Evolutionary conservation across 2,888 invertebrate species (phyloP), one percentile per base, ranked within the genome.

Genomic region (Xestia c-nigrum): DNA sequence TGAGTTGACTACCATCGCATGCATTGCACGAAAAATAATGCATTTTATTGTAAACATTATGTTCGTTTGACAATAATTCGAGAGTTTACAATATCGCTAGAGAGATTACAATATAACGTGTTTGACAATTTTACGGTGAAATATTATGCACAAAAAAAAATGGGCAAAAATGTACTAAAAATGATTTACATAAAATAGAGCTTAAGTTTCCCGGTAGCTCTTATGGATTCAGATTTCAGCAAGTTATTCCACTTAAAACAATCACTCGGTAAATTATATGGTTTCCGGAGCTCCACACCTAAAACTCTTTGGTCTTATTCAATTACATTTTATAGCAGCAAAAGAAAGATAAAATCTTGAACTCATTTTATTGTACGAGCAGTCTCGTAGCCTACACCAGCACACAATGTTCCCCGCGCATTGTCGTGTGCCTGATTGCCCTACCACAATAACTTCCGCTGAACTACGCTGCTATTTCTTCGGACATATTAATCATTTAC

Each of bases 401-500:
- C 57, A 52, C 31, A 66, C 61, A 63, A 47, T 47, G 31, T n/a
- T 21, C 24, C 14, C 55, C 50, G 59, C 24, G 16, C 31, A 21
- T 21, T 47, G 52, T 63, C 57, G 70, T 47, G 71, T n/a, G 80
- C 63, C 80, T 71, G 82, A 71, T 72, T 75, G 67, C 24, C 10
- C 10, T 1, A 40, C 46, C 75, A 66, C 69, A 65, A 72, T 72
- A 76, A 61, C 63, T 65, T 68, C 52, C 46, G 70, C 61, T 64
- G 59, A 38, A 75, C 40, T 64, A 1, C 76, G 43, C 31, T 72
- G 57, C 63, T 74, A 67, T 78, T 82, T 64, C 83, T 72, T 67
- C 43, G 66, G 46, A 64, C 74, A 55, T 72, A 80, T 83, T 85
- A 76, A 83, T 85, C 83, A 85, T 81, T 76, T 81, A 68, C 73